These are phyloP conservation scores for Dissostichus mawsoni DNA, from an alignment of 2,113 vertebrate species.

Conservation along the genomic window DNA sequence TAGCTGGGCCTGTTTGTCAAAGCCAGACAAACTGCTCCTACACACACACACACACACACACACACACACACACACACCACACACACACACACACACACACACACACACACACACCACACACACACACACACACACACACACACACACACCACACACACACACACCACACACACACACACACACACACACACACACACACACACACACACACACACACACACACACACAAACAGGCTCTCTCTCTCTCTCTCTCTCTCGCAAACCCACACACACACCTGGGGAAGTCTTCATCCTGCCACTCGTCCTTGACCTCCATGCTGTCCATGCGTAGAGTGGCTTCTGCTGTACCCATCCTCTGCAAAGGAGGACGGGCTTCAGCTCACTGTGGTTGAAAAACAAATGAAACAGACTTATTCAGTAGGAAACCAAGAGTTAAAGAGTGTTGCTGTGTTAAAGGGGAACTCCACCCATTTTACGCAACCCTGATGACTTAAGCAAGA, in stretches of 20 bases:
- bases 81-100: too few species aligned
- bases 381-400: slow-evolving; percentile 48
- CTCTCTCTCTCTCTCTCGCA: neutral
- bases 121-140: too few species aligned
- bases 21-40: slow-evolving; percentile 19
- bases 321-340: slow-evolving; percentile 91
- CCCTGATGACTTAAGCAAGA: slow-evolving; percentile 6
- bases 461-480: slow-evolving; percentile 26
- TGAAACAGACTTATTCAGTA: neutral
- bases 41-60: slow-evolving; percentile 9
- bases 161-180: too few species aligned
- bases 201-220: too few species aligned
- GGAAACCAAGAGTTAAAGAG: neutral
- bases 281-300: slow-evolving; percentile 98
- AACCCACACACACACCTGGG: slow-evolving; percentile 77
- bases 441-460: neutral
- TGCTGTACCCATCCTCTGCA: slow-evolving; percentile 77
- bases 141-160: too few species aligned
- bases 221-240: too few species aligned
- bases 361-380: slow-evolving; percentile 53
- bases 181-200: too few species aligned
- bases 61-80: slow-evolving; percentile 11
- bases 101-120: too few species aligned
- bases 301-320: slow-evolving; percentile 95
- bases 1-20: slow-evolving; percentile 4